Evolutionary conservation across 2,113 vertebrate genomes (phyloP).

Genomic region (Calyptomena viridis): DNA sequence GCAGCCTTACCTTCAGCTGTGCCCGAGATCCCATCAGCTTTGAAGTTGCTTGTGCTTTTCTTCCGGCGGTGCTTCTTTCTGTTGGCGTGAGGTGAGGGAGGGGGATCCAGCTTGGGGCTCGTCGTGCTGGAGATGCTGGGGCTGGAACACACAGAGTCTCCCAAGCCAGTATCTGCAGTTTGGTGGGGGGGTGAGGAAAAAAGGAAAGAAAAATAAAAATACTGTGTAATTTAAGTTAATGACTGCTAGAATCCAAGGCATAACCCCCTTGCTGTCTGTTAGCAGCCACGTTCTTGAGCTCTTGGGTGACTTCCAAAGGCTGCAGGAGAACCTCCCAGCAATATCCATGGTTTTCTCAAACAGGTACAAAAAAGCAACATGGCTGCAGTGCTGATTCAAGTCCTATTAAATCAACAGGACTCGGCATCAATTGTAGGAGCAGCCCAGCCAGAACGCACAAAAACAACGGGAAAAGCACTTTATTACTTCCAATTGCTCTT

Average conservation of each 20-base stretch:
- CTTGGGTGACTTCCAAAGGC: not conserved
- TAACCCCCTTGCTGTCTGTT: not conserved
- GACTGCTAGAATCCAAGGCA: not conserved
- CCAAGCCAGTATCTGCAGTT: conserved; percentile 86
- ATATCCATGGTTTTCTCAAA: not conserved
- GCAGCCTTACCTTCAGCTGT: conserved; percentile 89
- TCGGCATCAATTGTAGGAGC: not conserved
- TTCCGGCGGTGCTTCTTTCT: conserved; percentile 97
- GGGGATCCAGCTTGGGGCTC: conserved; percentile 95
- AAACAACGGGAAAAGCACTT: not conserved
- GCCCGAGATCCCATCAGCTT: conserved; percentile 89
- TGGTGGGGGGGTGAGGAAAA: not conserved
- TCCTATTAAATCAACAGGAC: not conserved
- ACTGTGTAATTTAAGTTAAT: not conserved
- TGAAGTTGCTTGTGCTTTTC: conserved; percentile 99
- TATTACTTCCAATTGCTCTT: not conserved
- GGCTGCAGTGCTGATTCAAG: not conserved
- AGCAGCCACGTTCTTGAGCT: not conserved
- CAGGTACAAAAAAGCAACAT: not conserved
- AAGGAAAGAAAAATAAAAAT: not conserved
- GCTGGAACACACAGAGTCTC: conserved; percentile 93
- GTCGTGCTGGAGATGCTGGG: conserved; percentile 94
- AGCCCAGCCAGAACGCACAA: not conserved
- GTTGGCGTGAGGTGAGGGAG: conserved; percentile 96
- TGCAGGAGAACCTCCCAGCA: not conserved